A percentile compares a stretch with the other conserved stretches of the same genome.
These are phyloP conservation scores for Temnothorax curvispinosus DNA, from an alignment of 1,140 invertebrate genomes.

Conservation along the genomic window DNA sequence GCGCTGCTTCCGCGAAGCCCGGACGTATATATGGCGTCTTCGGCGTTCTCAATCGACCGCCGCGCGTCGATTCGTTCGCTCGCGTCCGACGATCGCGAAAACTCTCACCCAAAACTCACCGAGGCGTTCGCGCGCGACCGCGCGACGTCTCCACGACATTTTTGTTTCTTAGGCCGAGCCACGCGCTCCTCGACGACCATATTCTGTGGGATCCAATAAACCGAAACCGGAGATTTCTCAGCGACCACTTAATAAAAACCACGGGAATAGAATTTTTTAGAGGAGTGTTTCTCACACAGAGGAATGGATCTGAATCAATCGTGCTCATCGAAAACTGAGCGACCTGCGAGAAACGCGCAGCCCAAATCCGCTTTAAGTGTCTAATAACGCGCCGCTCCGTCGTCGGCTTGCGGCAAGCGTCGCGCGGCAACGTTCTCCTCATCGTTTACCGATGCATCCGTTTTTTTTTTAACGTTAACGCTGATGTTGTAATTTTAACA, in stretches of 20 bases:
- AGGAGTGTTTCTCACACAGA: conserved; percentile 48
- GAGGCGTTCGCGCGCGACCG: neutral
- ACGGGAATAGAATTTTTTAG: conserved; percentile 64
- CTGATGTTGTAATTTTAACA: neutral
- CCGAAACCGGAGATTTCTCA: conserved; percentile 65
- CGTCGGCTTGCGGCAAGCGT: conserved; percentile 47
- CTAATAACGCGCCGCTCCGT: conserved; percentile 3
- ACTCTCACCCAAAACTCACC: conserved; percentile 1
- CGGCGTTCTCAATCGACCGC: conserved; percentile 23
- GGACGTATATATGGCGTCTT: conserved; percentile 30
- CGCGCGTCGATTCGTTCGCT: conserved; percentile 40
- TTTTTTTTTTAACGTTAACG: neutral
- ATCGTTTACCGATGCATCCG: neutral
- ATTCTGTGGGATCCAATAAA: conserved; percentile 73
- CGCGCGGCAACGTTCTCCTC: neutral
- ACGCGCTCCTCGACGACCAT: conserved; percentile 71
- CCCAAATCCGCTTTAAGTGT: conserved; percentile 31
- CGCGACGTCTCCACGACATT: conserved; percentile 12
- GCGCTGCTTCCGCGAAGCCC: conserved; percentile 49
- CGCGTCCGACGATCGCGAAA: conserved; percentile 18
- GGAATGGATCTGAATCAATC: conserved; percentile 62
- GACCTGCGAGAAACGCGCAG: conserved; percentile 24
- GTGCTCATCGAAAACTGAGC: conserved; percentile 30
- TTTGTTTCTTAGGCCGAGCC: conserved; percentile 50
- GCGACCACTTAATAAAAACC: conserved; percentile 64